Evolutionary conservation across 1,140 invertebrate species (phyloP).

Genomic region (Diprion similis): DNA sequence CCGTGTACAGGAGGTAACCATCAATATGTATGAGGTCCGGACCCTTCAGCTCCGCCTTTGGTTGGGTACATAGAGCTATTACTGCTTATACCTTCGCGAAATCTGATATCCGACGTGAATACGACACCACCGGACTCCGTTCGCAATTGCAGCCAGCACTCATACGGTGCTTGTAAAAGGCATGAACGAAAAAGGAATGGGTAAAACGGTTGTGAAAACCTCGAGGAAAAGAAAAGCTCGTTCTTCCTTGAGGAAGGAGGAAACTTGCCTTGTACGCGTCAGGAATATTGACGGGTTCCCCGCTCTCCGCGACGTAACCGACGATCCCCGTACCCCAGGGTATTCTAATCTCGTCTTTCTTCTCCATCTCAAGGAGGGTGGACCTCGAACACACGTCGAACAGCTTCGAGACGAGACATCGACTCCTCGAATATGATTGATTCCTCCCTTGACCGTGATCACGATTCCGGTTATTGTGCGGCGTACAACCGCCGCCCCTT

Average conservation of each 20-base stretch:
- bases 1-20: too few species aligned
- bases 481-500: slow-evolving; percentile 52
- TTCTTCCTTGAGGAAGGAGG: background rate
- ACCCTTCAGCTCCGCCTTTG: too few species aligned
- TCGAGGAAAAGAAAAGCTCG: background rate
- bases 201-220: background rate
- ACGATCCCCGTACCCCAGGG: slow-evolving; percentile 92
- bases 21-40: too few species aligned
- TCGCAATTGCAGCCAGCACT: too few species aligned
- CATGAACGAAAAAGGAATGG: too few species aligned
- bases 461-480: slow-evolving; percentile 27
- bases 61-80: too few species aligned
- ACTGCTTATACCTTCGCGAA: too few species aligned
- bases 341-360: slow-evolving; percentile 90
- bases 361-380: slow-evolving; percentile 89
- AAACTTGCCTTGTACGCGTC: slow-evolving; percentile 89
- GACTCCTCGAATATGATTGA: slow-evolving; percentile 35
- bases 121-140: too few species aligned
- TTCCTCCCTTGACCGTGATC: background rate
- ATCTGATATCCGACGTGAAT: too few species aligned
- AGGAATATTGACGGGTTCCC: slow-evolving; percentile 92
- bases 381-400: slow-evolving; percentile 93
- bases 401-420: slow-evolving; percentile 88
- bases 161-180: too few species aligned
- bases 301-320: slow-evolving; percentile 92